These are phyloP conservation scores for Aythya baeri DNA, from an alignment of 2,113 vertebrate genomes.

Conservation along the genomic window DNA sequence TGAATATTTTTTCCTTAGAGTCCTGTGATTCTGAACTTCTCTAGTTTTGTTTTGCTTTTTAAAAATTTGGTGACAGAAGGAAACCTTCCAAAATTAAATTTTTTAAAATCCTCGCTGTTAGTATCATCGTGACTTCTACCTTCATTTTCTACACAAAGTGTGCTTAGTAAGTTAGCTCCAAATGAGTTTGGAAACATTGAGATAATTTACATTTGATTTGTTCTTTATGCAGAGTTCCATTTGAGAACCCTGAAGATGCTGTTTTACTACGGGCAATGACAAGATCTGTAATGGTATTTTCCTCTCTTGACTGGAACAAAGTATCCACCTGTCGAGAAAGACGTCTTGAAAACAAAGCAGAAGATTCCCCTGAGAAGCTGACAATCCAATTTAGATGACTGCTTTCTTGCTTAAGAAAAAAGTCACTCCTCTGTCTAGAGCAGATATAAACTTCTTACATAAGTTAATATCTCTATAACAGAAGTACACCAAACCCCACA, in stretches of 20 bases:
- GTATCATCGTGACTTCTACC: background rate
- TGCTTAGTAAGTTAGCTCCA: background rate
- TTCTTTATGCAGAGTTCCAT: constrained; percentile 62
- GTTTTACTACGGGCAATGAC: constrained; percentile 61
- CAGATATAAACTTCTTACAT: background rate
- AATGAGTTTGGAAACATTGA: background rate
- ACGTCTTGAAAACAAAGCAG: constrained; percentile 4
- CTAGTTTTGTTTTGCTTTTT: background rate
- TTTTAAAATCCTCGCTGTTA: background rate
- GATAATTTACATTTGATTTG: background rate
- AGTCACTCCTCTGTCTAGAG: background rate
- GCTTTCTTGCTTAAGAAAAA: background rate
- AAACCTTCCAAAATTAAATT: background rate
- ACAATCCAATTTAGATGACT: constrained; percentile 72
- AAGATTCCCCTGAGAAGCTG: constrained; percentile 46
- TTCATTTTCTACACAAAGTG: background rate
- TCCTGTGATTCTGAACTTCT: background rate
- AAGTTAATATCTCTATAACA: background rate
- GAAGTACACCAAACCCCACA: background rate
- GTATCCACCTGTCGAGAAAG: constrained; percentile 68
- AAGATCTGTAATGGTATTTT: constrained; percentile 75
- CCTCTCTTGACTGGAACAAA: constrained; percentile 77
- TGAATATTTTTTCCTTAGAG: background rate
- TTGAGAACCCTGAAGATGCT: constrained; percentile 64
- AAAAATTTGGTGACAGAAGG: background rate